Conservation (phyloP, 64 coral and sea anemone genomes). For the Anthopleura sola region DNA sequence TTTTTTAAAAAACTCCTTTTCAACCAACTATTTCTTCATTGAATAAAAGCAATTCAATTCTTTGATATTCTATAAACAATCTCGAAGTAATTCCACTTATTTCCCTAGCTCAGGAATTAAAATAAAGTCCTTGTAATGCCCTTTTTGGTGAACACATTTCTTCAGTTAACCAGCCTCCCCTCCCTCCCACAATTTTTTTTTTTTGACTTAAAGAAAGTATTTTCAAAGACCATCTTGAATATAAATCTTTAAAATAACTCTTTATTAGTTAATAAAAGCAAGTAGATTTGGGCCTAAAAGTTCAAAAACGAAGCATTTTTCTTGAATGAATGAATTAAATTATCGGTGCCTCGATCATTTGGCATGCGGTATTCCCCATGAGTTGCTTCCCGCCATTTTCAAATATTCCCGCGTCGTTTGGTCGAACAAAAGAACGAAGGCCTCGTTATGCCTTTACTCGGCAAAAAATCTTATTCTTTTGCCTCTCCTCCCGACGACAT, state of each 20-base stretch:
- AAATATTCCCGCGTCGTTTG: conserved; percentile 38
- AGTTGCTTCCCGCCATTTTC: conserved; percentile 67
- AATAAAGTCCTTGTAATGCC: neutral
- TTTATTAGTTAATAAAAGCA: neutral
- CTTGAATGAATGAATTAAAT: neutral
- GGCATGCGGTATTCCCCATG: conserved; percentile 21
- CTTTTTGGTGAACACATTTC: neutral
- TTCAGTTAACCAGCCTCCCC: neutral
- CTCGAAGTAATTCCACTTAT: neutral
- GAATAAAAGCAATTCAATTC: neutral
- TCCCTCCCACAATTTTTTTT: neutral
- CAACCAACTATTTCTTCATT: neutral
- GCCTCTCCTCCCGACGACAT: conserved; percentile 60
- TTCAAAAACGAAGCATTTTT: neutral
- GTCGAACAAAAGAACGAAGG: neutral
- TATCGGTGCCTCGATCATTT: neutral
- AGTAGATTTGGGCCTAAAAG: neutral
- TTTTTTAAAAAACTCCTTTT: neutral
- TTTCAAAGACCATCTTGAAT: neutral
- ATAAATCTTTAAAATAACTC: neutral
- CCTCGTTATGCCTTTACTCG: conserved; percentile 70
- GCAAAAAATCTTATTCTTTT: conserved; percentile 56
- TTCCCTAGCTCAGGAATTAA: neutral
- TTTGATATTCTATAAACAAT: neutral
- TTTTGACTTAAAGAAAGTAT: neutral